These are phyloP conservation scores for Flexamia atlantica DNA, from an alignment of 2,888 invertebrate species.

Conservation along the genomic window DNA sequence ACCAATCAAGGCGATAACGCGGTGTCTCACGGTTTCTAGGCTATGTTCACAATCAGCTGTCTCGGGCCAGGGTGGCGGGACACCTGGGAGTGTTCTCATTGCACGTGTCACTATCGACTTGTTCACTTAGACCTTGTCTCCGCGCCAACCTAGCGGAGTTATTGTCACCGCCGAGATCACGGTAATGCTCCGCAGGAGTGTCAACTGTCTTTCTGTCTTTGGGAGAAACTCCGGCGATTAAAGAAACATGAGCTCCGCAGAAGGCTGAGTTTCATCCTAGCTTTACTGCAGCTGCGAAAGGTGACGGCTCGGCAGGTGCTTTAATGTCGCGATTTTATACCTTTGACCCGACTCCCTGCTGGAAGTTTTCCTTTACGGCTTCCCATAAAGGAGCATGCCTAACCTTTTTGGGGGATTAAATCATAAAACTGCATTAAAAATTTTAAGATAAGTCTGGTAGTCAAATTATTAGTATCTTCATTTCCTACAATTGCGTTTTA, in stretches of 20 bases:
- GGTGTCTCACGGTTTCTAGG: constrained; percentile 33
- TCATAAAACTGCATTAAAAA: too few relatives aligned
- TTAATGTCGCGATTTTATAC: constrained; percentile 27
- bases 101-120: constrained; percentile 15
- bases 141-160: background rate
- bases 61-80: background rate
- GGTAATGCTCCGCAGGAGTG: background rate
- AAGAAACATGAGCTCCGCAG: constrained; percentile 20
- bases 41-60: constrained; percentile 29
- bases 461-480: too few relatives aligned
- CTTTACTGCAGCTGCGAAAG: constrained; percentile 25
- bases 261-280: constrained; percentile 19
- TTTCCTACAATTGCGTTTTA: too few relatives aligned
- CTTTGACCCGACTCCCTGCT: constrained; percentile 39
- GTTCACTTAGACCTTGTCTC: constrained; percentile 35
- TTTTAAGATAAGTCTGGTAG: too few relatives aligned
- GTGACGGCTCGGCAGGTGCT: constrained; percentile 24
- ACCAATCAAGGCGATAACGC: constrained; percentile 16
- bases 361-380: background rate
- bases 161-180: background rate
- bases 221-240: constrained; percentile 35
- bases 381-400: constrained; percentile 11
- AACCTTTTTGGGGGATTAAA: too few relatives aligned
- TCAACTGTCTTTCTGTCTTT: constrained; percentile 41
- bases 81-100: background rate